Evolutionary conservation across 2,113 vertebrate genomes (phyloP).

Genomic region (Arenaria interpres): DNA sequence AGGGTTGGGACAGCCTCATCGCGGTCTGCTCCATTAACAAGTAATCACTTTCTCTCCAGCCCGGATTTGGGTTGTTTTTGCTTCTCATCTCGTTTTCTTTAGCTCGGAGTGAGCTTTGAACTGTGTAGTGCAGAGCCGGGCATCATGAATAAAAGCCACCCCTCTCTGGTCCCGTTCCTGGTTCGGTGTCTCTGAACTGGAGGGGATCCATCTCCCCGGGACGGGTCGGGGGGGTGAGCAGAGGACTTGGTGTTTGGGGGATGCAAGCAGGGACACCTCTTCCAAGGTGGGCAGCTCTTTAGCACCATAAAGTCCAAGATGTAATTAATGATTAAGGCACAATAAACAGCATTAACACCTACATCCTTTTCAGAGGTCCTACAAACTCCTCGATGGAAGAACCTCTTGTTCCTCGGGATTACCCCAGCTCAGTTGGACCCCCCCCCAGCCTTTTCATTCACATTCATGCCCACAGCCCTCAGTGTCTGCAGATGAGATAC

Average conservation of each 20-base stretch:
- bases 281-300: background rate
- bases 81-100: background rate
- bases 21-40: conserved; percentile 3
- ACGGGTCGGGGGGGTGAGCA: background rate
- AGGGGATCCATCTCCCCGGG: background rate
- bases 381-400: background rate
- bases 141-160: background rate
- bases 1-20: background rate
- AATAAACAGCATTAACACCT: no score
- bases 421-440: background rate
- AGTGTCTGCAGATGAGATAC: background rate
- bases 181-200: background rate
- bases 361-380: background rate
- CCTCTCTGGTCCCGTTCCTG: no score
- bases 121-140: background rate
- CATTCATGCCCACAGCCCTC: background rate
- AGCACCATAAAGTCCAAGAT: background rate
- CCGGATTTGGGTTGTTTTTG: background rate
- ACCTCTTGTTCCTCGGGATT: background rate
- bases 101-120: background rate
- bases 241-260: background rate
- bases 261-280: background rate
- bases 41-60: conserved; percentile 8
- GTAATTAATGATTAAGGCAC: background rate
- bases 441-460: background rate